These are phyloP conservation scores for Heliangelus exortis DNA, from an alignment of 2,797 vertebrate species.

Conservation along the genomic window DNA sequence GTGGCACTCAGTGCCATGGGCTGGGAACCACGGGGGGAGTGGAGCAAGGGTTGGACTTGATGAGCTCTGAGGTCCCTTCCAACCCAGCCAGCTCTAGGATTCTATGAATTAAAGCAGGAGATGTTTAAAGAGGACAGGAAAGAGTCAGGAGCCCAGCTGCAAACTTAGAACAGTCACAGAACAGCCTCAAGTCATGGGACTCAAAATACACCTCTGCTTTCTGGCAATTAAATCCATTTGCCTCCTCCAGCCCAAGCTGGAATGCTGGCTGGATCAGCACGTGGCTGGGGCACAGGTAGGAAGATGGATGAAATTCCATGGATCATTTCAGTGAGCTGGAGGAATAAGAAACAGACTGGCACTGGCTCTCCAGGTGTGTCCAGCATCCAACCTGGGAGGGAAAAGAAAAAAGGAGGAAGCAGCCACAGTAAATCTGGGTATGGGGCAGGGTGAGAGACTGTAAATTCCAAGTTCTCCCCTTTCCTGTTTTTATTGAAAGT, in stretches of 20 bases:
- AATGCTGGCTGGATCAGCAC: not conserved
- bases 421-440: rapidly evolving
- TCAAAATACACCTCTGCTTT: not conserved
- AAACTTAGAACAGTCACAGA: not conserved
- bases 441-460: not conserved
- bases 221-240: not conserved
- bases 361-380: not conserved
- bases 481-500: not conserved
- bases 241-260: not conserved
- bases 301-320: no score
- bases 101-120: slow-evolving; percentile 11
- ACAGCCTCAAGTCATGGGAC: not conserved
- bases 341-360: rapidly evolving
- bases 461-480: rapidly evolving
- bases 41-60: no score
- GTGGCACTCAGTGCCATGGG: no score
- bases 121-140: not conserved
- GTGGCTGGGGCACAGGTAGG: not conserved
- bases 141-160: not conserved
- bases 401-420: rapidly evolving
- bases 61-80: no score
- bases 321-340: not conserved
- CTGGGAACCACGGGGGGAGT: no score
- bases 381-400: not conserved
- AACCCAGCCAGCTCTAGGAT: no score